Base-by-base conservation (phyloP, 1,140 invertebrate species). In the Nebria ingens region DNA sequence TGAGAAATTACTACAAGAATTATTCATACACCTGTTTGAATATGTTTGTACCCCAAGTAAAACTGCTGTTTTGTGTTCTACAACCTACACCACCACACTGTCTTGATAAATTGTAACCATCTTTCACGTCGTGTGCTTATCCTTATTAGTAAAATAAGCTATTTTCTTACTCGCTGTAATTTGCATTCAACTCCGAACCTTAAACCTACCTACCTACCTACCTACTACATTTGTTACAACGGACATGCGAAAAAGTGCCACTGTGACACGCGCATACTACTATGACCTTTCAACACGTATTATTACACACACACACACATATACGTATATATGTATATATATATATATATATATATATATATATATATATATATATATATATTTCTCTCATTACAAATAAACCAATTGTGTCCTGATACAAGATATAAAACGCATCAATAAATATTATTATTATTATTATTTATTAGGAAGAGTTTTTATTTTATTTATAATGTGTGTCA, bases 11-110 rank as follows among this genome's bases (percentile, higher is more conserved):
- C 40, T 17, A 4, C 3, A 45, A 17, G 17, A 45, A 45, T 45
- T 45, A 45, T 45, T 45, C 40, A 45, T 45, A 45, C 40, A 45
- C 40, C 40, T 45, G 40, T 45, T 45, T 45, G 40, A 3, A 45
- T 45, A 12, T 45, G 40, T 45, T 45, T 17, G 40, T 17, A 17
- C 17, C 3, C 25, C n/a, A n/a, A n/a, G n/a, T n/a, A n/a, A n/a
- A n/a, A n/a, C n/a, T 17, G 40, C 40, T 45, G 40, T 45, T 45
- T 17, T 12, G 40, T 11, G 40, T 45, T n/a, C n/a, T n/a, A n/a
- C n/a, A n/a, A n/a, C n/a, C n/a, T n/a, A n/a, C n/a, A n/a, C n/a
- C n/a, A n/a, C n/a, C n/a, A n/a, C n/a, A 45, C 9, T 12, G 40
- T 17, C 9, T 17, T 45, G 40, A 45, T 45, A 45, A 45, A 45